Evolutionary conservation across 1,140 invertebrate species (phyloP), one percentile per base, ranked within the genome.

Genomic region (Saxidomus purpurata): DNA sequence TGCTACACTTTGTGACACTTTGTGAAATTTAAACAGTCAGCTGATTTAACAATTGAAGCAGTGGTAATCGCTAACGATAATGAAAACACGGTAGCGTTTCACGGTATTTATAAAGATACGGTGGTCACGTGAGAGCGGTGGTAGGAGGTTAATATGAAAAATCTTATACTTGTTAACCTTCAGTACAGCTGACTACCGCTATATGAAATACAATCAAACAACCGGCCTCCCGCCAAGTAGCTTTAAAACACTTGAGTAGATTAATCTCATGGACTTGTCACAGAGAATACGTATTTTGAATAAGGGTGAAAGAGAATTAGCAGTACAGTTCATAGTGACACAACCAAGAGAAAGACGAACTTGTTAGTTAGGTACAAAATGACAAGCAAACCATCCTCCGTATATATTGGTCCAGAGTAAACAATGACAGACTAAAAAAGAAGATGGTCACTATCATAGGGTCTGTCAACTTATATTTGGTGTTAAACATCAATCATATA

Each of bases 31-130:
- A 43, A 43, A 43, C 15, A 4, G 43, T 43, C 43, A 43, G 6
- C 43, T 43, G 4, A 15, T 43, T n/a, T n/a, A n/a, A n/a, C n/a
- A n/a, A n/a, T n/a, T n/a, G n/a, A 55, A 15, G 28, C 59, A 63
- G 25, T 63, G 36, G 34, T 71, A 71, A 17, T 38, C 34, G 67
- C 11, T 36, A 38, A 38, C 28, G 17, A 71, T 9, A 38, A 36
- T 71, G 67, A 71, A 31, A 71, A 9, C 17, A 71, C 34, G 67
- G 28, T 38, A 38, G 0, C 34, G 4, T 3, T 38, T 31, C 34
- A 34, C 67, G 34, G 13, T 71, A 71, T 71, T 71, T 71, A 71
- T 71, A 71, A 71, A 71, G 34, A 34, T 71, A 38, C 36, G 34
- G n/a, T 11, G 67, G 67, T 71, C 67, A 71, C 67, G 22, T 71